Base-by-base conservation (phyloP, 1,140 invertebrate species). In the Danaus plexippus region DNA sequence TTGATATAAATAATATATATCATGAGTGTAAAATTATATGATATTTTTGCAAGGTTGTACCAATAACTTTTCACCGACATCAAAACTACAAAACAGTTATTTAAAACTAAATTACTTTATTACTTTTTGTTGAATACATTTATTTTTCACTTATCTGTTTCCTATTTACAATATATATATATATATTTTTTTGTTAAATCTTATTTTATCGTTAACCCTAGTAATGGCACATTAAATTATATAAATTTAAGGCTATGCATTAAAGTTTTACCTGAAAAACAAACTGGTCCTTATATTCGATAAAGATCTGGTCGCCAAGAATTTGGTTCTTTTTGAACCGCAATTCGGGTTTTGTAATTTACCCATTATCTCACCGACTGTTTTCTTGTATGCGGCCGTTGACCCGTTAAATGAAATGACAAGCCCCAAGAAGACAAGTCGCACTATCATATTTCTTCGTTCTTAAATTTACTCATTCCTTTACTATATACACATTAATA, bases 381-480 rank as follows among this genome's bases (percentile, higher is more conserved):
- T 54, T 48, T 48, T 63, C 61, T 63, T 62, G 51, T 57, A 57
- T 45, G 52, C 47, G 75, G 71, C 67, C 75, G 57, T 73, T 77
- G 77, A 62, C 64, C 71, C 54, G 51, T 48, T 50, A 59, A 62
- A 43, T 59, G 52, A 56, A 40, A 32, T 32, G 45, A 40, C 48
- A 54, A 63, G 61, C 59, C 67, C 61, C 59, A 57, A 66, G 61
- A 66, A 63, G 64, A 59, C 66, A 63, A 70, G 59, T 61, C 60
- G 54, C 65, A 69, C 72, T 78, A 70, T 83, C 77, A 75, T 74
- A 67, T 83, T 83, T 71, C 80, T 75, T 73, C 70, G 77, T 80
- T 69, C 78, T 80, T 79, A 50, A 83, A 83, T 83, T 80, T 77
- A 69, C 79, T 64, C 5, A 32, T 32, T 32, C 7, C 7, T 32